phyloP scores from a whole-genome alignment of 2,113 vertebrate species.

The Phoxinus phoxinus region DNA sequence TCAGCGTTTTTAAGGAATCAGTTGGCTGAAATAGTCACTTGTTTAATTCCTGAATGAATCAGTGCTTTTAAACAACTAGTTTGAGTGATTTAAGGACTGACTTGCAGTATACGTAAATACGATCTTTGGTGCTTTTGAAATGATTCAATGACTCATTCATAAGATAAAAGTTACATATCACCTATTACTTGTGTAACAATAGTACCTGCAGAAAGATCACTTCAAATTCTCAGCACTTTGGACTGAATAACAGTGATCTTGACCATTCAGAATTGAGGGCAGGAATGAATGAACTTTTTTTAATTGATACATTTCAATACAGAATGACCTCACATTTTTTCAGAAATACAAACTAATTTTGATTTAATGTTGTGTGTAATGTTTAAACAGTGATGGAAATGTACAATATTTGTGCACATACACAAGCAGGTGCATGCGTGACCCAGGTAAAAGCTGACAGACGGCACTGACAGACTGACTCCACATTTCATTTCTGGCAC shows the following conservation, averaged over 20 bases:
- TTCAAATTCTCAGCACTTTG: background rate
- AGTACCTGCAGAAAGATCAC: background rate
- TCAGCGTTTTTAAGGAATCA: background rate
- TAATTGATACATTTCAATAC: background rate
- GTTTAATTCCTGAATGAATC: background rate
- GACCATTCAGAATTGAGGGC: no score
- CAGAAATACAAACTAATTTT: background rate
- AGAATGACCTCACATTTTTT: background rate
- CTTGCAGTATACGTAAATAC: no score
- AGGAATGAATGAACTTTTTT: background rate
- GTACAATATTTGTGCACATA: slow-evolving; percentile 18
- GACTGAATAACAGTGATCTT: no score
- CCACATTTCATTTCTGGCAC: slow-evolving; percentile 52
- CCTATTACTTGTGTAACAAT: background rate
- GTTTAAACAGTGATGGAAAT: background rate
- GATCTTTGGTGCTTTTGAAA: background rate
- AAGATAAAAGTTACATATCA: background rate
- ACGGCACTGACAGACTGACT: slow-evolving; percentile 48
- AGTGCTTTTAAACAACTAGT: background rate
- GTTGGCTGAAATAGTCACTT: background rate
- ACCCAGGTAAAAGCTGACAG: slow-evolving; percentile 68
- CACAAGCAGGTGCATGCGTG: slow-evolving; percentile 56
- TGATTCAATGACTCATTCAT: background rate
- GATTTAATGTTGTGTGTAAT: background rate
- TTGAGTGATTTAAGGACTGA: background rate